Percentiles rank a stretch among this genome's conserved stretches.
Evolutionary conservation across 2,888 invertebrate genomes (phyloP).

Genomic region (Suillia variegata): DNA sequence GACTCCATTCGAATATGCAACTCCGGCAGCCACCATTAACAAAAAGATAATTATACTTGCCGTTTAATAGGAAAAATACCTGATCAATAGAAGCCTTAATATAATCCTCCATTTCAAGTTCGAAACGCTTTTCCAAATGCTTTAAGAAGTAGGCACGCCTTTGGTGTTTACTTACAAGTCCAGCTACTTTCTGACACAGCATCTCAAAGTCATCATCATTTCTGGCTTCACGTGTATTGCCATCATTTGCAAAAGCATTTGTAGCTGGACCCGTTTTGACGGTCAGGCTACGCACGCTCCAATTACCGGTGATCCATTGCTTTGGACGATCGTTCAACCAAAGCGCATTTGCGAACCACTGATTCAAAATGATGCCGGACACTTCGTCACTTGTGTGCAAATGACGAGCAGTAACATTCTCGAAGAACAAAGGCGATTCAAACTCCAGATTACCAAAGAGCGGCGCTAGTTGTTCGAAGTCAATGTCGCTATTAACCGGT

Average conservation of each 20-base stretch:
- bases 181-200: conserved; percentile 36
- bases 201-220: conserved; percentile 25
- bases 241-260: not conserved
- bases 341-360: conserved; percentile 61
- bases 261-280: conserved; percentile 31
- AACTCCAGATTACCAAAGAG: conserved; percentile 46
- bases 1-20: conserved; percentile 60
- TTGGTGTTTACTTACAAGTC: conserved; percentile 15
- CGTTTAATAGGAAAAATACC: not conserved
- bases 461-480: conserved; percentile 56
- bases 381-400: conserved; percentile 43
- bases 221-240: conserved; percentile 2
- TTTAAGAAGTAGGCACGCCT: conserved; percentile 50
- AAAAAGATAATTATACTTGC: conserved; percentile 37
- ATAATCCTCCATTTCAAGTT: conserved; percentile 18
- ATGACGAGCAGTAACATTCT: conserved; percentile 38
- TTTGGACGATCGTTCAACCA: conserved; percentile 45
- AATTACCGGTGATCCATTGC: conserved; percentile 62
- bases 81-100: not conserved
- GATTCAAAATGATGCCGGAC: conserved; percentile 59
- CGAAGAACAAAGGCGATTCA: conserved; percentile 50
- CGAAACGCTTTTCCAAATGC: conserved; percentile 61
- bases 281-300: conserved; percentile 53
- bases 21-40: conserved; percentile 60
- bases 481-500: conserved; percentile 55